Base-by-base conservation (phyloP, 2,113 vertebrate species). In the Passer montanus region DNA sequence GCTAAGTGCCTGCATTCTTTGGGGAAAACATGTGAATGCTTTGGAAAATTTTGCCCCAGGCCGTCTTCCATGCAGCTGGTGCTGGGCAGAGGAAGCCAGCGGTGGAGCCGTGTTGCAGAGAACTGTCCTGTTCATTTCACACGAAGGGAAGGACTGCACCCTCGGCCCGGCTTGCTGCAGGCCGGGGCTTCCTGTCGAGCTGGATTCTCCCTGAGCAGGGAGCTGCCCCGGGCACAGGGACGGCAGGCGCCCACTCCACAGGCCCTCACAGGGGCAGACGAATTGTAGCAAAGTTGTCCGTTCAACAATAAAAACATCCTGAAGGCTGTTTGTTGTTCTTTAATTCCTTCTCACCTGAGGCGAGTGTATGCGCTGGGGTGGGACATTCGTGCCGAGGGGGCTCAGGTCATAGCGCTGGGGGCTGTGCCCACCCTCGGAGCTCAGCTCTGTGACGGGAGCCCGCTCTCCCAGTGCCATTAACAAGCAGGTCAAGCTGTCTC, bases 41-140 rank as follows among this genome's bases (percentile, higher is more conserved):
- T 89, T 91, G 52, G 92, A 94, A 93, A 93, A 84, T 91, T 96
- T 95, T 94, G 87, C 93, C 91, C 86, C 86, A 94, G 89, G 10
- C 58, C 0, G 72, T 94, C 79, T 91, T 95, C 87, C 89, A 41
- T 56, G 53, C 84, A 89, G 64, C 84, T 81, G 93, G 72, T 72
- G 73, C 84, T 72, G 81, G 69, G 82, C 66, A 49, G 74, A 75
- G 87, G 59, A 66, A 81, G 87, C 41, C 59, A 21, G 0, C 0
- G 5, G 55, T 2, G 18, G 60, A 67, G 59, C 73, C 35, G 43
- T 35, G 77, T 17, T 30, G 73, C 60, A 87, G 92, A 91, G 84
- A 63, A 20, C 84, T 60, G 94, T 91, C 92, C 95, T 64, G 37
- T 56, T 87, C 70, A 73, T 95, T 94, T 93, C 93, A 87, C 53